Evolutionary conservation across 2,113 vertebrate genomes (phyloP).

Genomic region (Lates calcarifer): DNA sequence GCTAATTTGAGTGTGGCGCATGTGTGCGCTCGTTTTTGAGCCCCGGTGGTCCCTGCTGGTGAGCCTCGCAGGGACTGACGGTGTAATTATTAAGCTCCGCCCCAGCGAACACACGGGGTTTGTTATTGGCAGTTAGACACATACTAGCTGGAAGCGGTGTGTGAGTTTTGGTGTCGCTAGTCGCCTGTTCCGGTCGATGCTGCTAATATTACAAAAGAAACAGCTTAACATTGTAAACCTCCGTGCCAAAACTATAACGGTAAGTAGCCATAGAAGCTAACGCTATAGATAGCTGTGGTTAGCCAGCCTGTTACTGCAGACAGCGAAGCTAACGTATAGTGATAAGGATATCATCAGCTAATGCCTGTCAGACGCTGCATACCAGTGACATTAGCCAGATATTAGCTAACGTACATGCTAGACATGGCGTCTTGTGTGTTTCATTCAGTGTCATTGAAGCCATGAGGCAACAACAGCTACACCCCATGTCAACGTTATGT

Average conservation of each 20-base stretch:
- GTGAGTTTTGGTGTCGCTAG: background rate
- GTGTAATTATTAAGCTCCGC: conserved; percentile 34
- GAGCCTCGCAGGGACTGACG: background rate
- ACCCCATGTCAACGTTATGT: conserved; percentile 33
- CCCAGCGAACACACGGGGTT: conserved; percentile 5
- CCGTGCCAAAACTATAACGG: conserved; percentile 21
- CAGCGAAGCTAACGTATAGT: conserved; percentile 18
- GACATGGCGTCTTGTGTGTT: conserved; percentile 40
- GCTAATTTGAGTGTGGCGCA: background rate
- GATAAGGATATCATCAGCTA: conserved; percentile 10
- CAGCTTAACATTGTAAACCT: conserved; percentile 48
- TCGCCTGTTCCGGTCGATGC: background rate
- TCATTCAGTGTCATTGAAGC: conserved; percentile 63
- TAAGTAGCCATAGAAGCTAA: conserved; percentile 25
- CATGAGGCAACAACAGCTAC: conserved; percentile 29
- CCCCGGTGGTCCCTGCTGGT: background rate
- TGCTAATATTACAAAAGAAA: background rate
- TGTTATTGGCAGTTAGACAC: accelerated
- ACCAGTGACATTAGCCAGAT: background rate
- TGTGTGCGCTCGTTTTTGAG: conserved; percentile 20
- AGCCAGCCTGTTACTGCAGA: background rate
- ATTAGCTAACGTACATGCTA: conserved; percentile 13
- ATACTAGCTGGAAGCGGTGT: background rate
- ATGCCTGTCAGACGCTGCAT: background rate
- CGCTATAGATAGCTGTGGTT: background rate